Evolutionary conservation across 2,888 invertebrate genomes (phyloP).

Genomic region (Caenorhabditis parvicauda): DNA sequence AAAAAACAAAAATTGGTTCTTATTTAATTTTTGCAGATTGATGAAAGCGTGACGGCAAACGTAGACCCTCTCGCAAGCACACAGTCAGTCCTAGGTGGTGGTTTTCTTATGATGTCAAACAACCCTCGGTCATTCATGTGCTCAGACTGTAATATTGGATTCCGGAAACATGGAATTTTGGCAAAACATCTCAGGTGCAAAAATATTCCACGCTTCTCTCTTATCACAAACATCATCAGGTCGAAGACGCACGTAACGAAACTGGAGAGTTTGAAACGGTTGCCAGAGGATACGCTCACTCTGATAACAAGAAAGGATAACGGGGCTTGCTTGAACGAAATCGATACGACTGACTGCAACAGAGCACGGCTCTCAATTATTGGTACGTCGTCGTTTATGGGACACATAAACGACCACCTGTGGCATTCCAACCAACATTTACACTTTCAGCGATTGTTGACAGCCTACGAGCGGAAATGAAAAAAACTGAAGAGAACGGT

Average conservation of each 20-base stretch:
- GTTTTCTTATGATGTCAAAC: slow-evolving; percentile 6
- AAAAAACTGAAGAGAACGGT: neutral
- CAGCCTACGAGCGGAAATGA: slow-evolving; percentile 24
- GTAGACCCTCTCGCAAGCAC: slow-evolving; percentile 34
- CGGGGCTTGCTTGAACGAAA: slow-evolving; percentile 83
- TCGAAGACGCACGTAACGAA: slow-evolving; percentile 65
- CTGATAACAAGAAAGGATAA: slow-evolving; percentile 74
- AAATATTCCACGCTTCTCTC: neutral
- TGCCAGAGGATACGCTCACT: slow-evolving; percentile 86
- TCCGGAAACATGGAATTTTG: slow-evolving; percentile 88
- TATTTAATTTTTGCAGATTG: slow-evolving; percentile 20
- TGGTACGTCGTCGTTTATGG: slow-evolving; percentile 25
- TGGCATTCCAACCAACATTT: neutral
- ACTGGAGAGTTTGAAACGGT: slow-evolving; percentile 76
- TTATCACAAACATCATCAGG: slow-evolving; percentile 11
- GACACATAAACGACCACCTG: neutral
- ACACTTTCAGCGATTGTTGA: slow-evolving; percentile 24
- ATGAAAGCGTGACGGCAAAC: slow-evolving; percentile 26
- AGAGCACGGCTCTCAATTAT: slow-evolving; percentile 71
- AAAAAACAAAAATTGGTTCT: neutral
- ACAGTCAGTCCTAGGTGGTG: slow-evolving; percentile 36
- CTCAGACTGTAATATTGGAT: slow-evolving; percentile 90
- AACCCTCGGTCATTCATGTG: slow-evolving; percentile 95
- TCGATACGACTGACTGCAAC: slow-evolving; percentile 93
- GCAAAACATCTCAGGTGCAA: slow-evolving; percentile 82